Evolutionary conservation across 37 sponge, comb jelly and placozoan genomes (phyloP).

Genomic region (Chondrosia reniformis): DNA sequence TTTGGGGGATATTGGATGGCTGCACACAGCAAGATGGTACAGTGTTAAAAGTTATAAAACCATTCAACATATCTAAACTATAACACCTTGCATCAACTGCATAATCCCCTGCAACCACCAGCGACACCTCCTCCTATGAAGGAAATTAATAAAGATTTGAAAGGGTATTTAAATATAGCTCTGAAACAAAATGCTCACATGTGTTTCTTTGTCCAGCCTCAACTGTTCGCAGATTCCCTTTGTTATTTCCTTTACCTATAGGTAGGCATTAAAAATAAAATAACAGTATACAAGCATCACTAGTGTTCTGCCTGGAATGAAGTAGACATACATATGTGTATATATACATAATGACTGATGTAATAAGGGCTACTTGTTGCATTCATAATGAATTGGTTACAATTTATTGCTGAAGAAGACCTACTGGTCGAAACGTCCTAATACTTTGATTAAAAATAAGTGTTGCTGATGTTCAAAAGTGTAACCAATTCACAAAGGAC

Average conservation of each 20-base stretch:
- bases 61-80: slow-evolving; percentile 2
- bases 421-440: too few relatives aligned
- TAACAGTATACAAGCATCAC: too few relatives aligned
- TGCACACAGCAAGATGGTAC: neutral
- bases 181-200: slow-evolving; percentile 1
- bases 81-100: slow-evolving; percentile 66
- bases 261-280: too few relatives aligned
- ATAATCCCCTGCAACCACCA: slow-evolving; percentile 85
- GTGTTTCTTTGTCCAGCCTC: slow-evolving; percentile 27
- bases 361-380: too few relatives aligned
- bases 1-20: neutral
- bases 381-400: too few relatives aligned
- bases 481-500: too few relatives aligned
- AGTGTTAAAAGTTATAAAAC: neutral
- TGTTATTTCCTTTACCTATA: slow-evolving; percentile 53
- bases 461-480: too few relatives aligned
- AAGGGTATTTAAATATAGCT: too few relatives aligned
- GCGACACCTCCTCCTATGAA: slow-evolving; percentile 76
- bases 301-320: too few relatives aligned
- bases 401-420: too few relatives aligned
- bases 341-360: neutral
- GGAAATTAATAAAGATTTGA: neutral
- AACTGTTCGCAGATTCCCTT: slow-evolving; percentile 49
- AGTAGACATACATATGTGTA: neutral
- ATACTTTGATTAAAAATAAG: too few relatives aligned